Conservation (phyloP, 2,888 invertebrate species). For the Drosophila buzzatii region DNA sequence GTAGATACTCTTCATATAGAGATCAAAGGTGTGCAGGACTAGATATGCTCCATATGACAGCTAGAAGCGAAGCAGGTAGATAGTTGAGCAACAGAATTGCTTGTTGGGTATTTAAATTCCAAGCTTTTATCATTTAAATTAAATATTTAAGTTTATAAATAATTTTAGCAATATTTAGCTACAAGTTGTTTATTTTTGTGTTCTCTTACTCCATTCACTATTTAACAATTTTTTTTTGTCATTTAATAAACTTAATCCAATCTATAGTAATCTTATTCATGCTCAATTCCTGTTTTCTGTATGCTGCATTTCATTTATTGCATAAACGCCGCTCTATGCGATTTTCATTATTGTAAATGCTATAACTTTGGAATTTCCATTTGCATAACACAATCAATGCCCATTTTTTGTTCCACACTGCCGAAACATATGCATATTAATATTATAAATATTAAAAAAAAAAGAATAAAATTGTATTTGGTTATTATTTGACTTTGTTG, state of each 20-base stretch:
- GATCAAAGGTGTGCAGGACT: background rate
- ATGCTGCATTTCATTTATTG: background rate
- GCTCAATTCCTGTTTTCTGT: no score
- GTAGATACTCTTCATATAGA: background rate
- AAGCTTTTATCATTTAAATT: no score
- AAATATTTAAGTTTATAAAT: no score
- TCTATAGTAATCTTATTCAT: no score
- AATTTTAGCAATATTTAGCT: background rate
- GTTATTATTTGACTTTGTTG: conserved; percentile 11
- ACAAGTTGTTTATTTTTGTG: background rate
- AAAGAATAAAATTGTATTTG: conserved; percentile 15
- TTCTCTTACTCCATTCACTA: no score
- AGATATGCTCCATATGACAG: no score
- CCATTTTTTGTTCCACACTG: background rate
- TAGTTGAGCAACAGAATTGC: no score
- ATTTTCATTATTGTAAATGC: conserved; percentile 1
- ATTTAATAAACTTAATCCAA: background rate
- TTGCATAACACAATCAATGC: conserved; percentile 2
- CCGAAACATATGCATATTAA: background rate
- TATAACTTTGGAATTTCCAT: conserved; percentile 1
- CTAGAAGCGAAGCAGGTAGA: no score
- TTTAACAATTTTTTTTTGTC: no score
- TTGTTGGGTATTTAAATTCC: no score
- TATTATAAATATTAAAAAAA: background rate
- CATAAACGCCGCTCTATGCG: background rate